Base-by-base conservation (phyloP, 2,797 vertebrate species). In the Cetoscarus ocellatus region DNA sequence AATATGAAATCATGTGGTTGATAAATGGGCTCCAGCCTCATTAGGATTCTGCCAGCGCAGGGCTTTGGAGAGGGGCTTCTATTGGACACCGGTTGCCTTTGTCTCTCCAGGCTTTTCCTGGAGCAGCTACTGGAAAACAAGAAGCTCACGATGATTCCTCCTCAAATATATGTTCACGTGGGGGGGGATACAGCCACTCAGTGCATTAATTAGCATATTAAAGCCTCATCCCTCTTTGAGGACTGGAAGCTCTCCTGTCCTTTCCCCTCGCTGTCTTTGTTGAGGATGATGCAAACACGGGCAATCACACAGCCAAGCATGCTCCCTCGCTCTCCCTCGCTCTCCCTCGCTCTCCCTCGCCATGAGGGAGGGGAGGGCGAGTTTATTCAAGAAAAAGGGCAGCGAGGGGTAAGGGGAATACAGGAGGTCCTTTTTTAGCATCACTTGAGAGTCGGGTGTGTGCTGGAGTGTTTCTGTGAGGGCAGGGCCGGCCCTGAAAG, bases 201-300 rank as follows among this genome's bases (percentile, higher is more conserved):
- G 77, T 87, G 75, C 48, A 17, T 54, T 57, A 62, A 80, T 83
- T 78, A 56, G 18, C 67, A 70, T 70, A 77, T 75, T 64, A 63
- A 57, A 73, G 69, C 12, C 40, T 18, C 6, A 48, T 39, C 58
- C 7, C 52, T 56, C 82, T 80, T 77, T 79, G 86, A 61, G 77
- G 61, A 39, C 59, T 76, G 57, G 79, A 61, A 79, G 43, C 48
- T 0, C 61, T 38, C 61, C 64, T 65, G 77, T 80, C 67, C 60
- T 38, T 56, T 64, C 17, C 69, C 51, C 47, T 74, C 68, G 10
- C 53, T 63, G 75, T 79, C 88, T 93, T 92, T 92, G 86, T 91
- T 89, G 74, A 80, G 90, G 90, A 94, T 95, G 95, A 95, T 95
- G 95, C 95, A 95, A 95, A 93, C 94, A 67, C 80, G 73, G 85